A percentile compares a stretch with the other conserved stretches of the same genome.
These are phyloP conservation scores for Drosophila quinaria DNA, from an alignment of 2,888 invertebrate species.

Conservation along the genomic window DNA sequence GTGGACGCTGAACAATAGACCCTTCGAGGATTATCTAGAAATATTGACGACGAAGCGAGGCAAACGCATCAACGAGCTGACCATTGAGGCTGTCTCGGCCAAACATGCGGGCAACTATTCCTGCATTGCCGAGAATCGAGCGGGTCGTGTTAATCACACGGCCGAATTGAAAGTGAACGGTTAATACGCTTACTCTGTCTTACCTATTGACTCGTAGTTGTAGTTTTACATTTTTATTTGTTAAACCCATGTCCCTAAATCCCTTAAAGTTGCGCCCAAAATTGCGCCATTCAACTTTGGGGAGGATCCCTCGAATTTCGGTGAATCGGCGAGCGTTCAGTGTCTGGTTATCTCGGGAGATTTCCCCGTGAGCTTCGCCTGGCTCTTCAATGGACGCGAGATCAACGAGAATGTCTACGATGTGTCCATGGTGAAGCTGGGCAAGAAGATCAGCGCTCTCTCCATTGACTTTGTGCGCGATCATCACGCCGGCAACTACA, in stretches of 20 bases:
- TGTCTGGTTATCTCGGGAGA: slow-evolving; percentile 89
- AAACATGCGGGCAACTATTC: slow-evolving; percentile 92
- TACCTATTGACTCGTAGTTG: slow-evolving; percentile 14
- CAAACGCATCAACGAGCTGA: slow-evolving; percentile 87
- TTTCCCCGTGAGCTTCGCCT: slow-evolving; percentile 89
- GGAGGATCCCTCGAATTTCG: slow-evolving; percentile 88
- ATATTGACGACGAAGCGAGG: slow-evolving; percentile 85
- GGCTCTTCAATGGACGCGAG: slow-evolving; percentile 88
- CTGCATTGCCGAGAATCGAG: slow-evolving; percentile 91
- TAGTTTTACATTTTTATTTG: slow-evolving; percentile 29
- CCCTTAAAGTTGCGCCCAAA: slow-evolving; percentile 89
- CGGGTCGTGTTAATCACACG: slow-evolving; percentile 89
- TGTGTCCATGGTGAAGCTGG: slow-evolving; percentile 86
- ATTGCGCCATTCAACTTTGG: slow-evolving; percentile 90
- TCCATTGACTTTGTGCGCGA: slow-evolving; percentile 90
- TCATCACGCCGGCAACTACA: slow-evolving; percentile 90
- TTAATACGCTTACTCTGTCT: slow-evolving; percentile 74
- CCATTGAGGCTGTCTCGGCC: slow-evolving; percentile 89
- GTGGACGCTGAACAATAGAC: slow-evolving; percentile 88
- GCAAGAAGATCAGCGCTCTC: slow-evolving; percentile 89
- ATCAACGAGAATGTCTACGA: slow-evolving; percentile 86
- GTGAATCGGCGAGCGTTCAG: slow-evolving; percentile 88
- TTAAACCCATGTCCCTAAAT: slow-evolving; percentile 11
- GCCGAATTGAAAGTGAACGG: slow-evolving; percentile 91
- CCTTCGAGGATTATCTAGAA: slow-evolving; percentile 84